A percentile compares a stretch with the other conserved stretches of the same genome.
Evolutionary conservation across 1,140 invertebrate genomes (phyloP).

Genomic region (Zaprionus camerounensis): DNA sequence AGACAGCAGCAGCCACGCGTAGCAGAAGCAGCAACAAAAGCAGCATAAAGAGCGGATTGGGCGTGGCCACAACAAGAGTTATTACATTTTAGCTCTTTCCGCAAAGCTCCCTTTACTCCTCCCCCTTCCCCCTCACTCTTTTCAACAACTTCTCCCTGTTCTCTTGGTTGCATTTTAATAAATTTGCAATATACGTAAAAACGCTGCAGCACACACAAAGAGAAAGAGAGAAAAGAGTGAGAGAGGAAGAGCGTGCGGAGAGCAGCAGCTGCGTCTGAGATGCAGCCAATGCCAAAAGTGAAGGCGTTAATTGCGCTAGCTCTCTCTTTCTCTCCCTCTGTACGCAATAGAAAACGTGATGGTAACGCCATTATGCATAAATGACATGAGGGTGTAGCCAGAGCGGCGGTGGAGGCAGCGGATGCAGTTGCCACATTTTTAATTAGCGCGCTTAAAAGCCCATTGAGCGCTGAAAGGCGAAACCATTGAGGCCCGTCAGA

Average conservation of each 20-base stretch:
- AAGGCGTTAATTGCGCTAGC: constrained; percentile 75
- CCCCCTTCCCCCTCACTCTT: not conserved
- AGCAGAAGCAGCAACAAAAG: constrained; percentile 1
- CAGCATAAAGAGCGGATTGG: constrained; percentile 11
- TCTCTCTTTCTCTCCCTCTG: not conserved
- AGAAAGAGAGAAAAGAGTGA: constrained; percentile 8
- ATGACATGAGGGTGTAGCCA: constrained; percentile 41
- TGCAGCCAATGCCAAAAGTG: constrained; percentile 67
- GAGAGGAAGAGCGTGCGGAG: not conserved
- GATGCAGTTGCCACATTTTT: constrained; percentile 76
- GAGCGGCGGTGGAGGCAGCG: not conserved
- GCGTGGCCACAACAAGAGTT: constrained; percentile 70
- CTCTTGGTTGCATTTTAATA: constrained; percentile 72
- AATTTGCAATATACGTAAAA: constrained; percentile 72
- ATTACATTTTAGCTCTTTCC: constrained; percentile 76
- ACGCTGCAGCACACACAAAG: constrained; percentile 60
- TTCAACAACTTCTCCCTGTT: not conserved
- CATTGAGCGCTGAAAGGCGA: constrained; percentile 60
- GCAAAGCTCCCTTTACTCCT: constrained; percentile 35
- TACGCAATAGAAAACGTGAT: constrained; percentile 67
- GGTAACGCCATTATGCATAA: constrained; percentile 64
- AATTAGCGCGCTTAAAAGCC: constrained; percentile 80
- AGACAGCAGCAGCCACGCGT: not conserved
- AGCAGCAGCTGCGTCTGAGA: constrained; percentile 30
- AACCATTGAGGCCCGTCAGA: constrained; percentile 18